Evolutionary conservation across 2,113 vertebrate species (phyloP), one percentile per base, ranked within the genome.

Genomic region (Hippocampus guttulatus): DNA sequence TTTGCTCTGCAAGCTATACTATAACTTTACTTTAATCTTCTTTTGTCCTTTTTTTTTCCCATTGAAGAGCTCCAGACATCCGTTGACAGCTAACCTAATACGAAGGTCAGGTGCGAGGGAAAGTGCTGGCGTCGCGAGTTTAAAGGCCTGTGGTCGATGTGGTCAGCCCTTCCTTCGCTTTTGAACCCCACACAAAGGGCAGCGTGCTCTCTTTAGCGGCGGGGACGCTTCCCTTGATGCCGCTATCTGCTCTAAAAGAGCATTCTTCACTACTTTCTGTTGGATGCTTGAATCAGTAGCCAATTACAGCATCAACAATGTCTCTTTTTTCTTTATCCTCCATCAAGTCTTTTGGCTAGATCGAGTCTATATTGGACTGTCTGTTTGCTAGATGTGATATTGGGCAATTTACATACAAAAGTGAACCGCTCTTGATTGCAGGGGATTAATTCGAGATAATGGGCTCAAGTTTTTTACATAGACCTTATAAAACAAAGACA

Each of bases 101-200:
- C 89, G 89, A 92, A 92, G 90, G 91, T 92, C 91, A 92, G 80
- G 77, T 77, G 63, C 43, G 63, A 64, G 43, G 82, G 73, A 89
- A 90, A 90, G 79, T 82, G 85, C 82, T 77, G 71, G 79, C 52
- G 11, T 77, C 41, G 64, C 72, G 76, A 78, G 84, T 80, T 38
- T 86, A 87, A 90, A 90, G 83, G 84, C 86, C 79, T 88, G 90
- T 84, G 88, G 87, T 86, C 80, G 78, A 89, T 89, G 88, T 83
- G 85, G 89, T 90, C 89, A 90, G 89, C 91, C 88, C 72, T 86
- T 69, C 87, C 81, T 82, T 75, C 78, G 74, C 74, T 65, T 78
- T 75, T 71, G 69, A 74, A 71, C 74, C 84, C 75, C 84, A 86
- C 80, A 84, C 75, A 88, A 87, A 90, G 88, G 80, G 75, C 80